Evolutionary conservation across 2,797 vertebrate genomes (phyloP).

Genomic region (Hafferia zeledoni): DNA sequence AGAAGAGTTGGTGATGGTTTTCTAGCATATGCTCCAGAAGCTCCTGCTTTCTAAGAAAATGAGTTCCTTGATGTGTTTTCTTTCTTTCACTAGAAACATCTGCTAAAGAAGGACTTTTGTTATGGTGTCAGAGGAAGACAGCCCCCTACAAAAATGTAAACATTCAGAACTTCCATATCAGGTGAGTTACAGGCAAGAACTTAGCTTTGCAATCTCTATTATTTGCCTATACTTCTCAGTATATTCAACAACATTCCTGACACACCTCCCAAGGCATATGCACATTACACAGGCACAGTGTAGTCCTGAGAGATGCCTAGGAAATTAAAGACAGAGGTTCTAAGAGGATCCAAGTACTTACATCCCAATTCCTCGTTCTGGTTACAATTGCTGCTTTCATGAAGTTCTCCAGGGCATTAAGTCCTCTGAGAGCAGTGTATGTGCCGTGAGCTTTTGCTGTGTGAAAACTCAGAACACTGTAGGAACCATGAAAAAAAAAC

Average conservation of each 20-base stretch:
- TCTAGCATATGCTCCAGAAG: not conserved
- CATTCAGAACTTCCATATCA: slow-evolving; percentile 99
- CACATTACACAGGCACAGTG: not conserved
- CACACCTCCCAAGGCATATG: not conserved
- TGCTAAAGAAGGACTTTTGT: slow-evolving; percentile 94
- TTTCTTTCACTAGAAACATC: slow-evolving; percentile 86
- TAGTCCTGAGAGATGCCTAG: not conserved
- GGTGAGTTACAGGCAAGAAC: slow-evolving; percentile 74
- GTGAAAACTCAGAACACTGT: not conserved
- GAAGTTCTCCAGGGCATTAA: not conserved
- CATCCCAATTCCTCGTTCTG: not conserved
- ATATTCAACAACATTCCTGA: not conserved
- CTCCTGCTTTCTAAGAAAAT: not conserved
- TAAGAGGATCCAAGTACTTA: not conserved
- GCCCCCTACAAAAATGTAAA: slow-evolving; percentile 99
- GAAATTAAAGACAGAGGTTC: not conserved
- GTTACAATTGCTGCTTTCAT: not conserved
- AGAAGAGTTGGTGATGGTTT: not conserved
- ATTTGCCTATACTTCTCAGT: not conserved
- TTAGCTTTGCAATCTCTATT: not conserved
- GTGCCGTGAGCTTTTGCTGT: not conserved
- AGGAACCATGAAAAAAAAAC: not conserved
- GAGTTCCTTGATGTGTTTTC: not conserved
- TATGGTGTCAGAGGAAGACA: slow-evolving; percentile 99
- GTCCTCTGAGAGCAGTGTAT: not conserved